phyloP scores from a whole-genome alignment of 2,888 invertebrate species.

The Drosophila seclusa region DNA sequence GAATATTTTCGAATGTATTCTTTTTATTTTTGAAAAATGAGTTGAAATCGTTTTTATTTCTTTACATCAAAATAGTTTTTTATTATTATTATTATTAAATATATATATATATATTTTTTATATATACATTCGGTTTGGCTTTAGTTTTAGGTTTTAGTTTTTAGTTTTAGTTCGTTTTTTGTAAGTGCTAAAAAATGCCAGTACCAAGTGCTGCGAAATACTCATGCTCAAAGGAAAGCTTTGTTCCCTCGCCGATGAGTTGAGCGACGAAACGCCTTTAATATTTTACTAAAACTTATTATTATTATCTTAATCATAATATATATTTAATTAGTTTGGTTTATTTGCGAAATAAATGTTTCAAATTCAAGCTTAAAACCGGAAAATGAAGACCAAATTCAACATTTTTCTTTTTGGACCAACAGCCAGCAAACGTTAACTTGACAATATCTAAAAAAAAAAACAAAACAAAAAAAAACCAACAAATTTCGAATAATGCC shows the following conservation, averaged over 20 bases:
- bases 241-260: slow-evolving; percentile 27
- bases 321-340: background rate
- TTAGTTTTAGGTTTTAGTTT: background rate
- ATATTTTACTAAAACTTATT: slow-evolving; percentile 12
- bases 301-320: slow-evolving; percentile 1
- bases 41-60: slow-evolving; percentile 35
- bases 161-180: slow-evolving; percentile 7
- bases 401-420: slow-evolving; percentile 19
- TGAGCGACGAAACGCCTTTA: slow-evolving; percentile 19
- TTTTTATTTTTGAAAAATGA: slow-evolving; percentile 48
- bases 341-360: slow-evolving; percentile 36
- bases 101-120: slow-evolving; percentile 24
- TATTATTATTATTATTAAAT: background rate
- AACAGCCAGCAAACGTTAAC: slow-evolving; percentile 40
- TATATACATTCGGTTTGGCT: slow-evolving; percentile 22
- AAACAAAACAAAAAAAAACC: background rate
- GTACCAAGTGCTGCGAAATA: slow-evolving; percentile 77
- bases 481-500: slow-evolving; percentile 25
- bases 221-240: slow-evolving; percentile 65
- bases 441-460: slow-evolving; percentile 45
- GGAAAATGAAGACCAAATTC: background rate
- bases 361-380: slow-evolving; percentile 4
- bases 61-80: slow-evolving; percentile 8
- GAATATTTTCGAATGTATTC: slow-evolving; percentile 40
- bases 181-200: slow-evolving; percentile 46